Evolutionary conservation across 2,797 vertebrate species (phyloP).

Genomic region (Tarsius wallacei): DNA sequence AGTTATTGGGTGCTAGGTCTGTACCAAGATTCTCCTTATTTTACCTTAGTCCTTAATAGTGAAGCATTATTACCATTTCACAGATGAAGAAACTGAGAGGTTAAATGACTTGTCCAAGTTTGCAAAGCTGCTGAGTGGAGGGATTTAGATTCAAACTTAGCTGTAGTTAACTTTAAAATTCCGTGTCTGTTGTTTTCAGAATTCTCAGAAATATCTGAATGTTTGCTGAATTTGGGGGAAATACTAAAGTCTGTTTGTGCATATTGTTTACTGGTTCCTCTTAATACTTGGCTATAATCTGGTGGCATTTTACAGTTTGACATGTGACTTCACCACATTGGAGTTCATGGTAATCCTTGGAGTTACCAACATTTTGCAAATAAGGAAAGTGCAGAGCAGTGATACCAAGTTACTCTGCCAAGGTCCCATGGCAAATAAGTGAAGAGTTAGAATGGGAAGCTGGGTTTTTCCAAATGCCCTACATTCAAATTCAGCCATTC

Average conservation of each 20-base stretch:
- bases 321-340: neutral
- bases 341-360: neutral
- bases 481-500: neutral
- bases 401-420: neutral
- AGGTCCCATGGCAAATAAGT: neutral
- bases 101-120: neutral
- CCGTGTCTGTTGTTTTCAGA: neutral
- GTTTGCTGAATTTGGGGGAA: neutral
- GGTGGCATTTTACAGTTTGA: neutral
- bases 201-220: neutral
- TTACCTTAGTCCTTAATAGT: neutral
- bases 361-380: neutral
- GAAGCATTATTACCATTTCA: conserved; percentile 20
- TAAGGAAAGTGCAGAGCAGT: neutral
- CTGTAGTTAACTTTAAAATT: neutral
- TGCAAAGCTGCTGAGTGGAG: neutral
- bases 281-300: neutral
- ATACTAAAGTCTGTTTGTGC: neutral
- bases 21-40: neutral
- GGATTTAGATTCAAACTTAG: neutral
- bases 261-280: neutral
- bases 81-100: neutral
- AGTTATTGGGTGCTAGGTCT: neutral
- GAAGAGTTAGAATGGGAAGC: neutral
- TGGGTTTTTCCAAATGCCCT: neutral